phyloP scores from a whole-genome alignment of 2,797 vertebrate genomes.

The Brachymystax lenok region DNA sequence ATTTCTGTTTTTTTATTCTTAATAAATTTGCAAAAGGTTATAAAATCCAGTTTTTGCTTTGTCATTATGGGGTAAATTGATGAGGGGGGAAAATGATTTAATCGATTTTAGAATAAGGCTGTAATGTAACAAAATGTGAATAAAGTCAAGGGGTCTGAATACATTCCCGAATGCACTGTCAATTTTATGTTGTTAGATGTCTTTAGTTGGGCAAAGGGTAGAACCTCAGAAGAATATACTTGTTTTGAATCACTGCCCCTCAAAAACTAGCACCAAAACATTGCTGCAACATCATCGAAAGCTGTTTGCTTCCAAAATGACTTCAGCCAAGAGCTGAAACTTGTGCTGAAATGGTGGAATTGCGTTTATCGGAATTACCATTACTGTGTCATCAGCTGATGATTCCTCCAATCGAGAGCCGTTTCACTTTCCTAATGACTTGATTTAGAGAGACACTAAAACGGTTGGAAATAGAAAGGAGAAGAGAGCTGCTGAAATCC shows the following conservation, averaged over 20 bases:
- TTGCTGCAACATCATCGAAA: slow-evolving; percentile 32
- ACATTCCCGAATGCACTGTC: too few relatives aligned
- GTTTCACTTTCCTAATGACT: slow-evolving; percentile 50
- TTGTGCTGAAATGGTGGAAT: slow-evolving; percentile 1
- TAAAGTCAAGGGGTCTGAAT: too few relatives aligned
- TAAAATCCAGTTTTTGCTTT: too few relatives aligned
- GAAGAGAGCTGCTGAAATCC: slow-evolving; percentile 50
- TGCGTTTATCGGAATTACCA: slow-evolving; percentile 11
- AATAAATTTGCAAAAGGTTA: too few relatives aligned
- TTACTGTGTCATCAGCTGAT: slow-evolving; percentile 13
- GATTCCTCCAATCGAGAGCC: slow-evolving; percentile 56
- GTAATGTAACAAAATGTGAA: too few relatives aligned
- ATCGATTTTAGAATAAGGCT: too few relatives aligned
- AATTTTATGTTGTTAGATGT: not conserved
- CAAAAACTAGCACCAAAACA: not conserved
- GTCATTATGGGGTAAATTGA: too few relatives aligned
- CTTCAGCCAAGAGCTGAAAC: slow-evolving; percentile 3
- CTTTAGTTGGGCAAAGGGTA: not conserved
- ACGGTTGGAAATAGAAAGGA: slow-evolving; percentile 41
- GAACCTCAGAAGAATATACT: not conserved
- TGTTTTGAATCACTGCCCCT: not conserved
- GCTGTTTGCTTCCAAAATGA: slow-evolving; percentile 52
- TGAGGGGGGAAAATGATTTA: too few relatives aligned
- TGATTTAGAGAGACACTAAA: slow-evolving; percentile 65
- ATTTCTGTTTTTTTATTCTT: too few relatives aligned